phyloP scores from a whole-genome alignment of 2,113 vertebrate genomes.

The Struthio camelus region DNA sequence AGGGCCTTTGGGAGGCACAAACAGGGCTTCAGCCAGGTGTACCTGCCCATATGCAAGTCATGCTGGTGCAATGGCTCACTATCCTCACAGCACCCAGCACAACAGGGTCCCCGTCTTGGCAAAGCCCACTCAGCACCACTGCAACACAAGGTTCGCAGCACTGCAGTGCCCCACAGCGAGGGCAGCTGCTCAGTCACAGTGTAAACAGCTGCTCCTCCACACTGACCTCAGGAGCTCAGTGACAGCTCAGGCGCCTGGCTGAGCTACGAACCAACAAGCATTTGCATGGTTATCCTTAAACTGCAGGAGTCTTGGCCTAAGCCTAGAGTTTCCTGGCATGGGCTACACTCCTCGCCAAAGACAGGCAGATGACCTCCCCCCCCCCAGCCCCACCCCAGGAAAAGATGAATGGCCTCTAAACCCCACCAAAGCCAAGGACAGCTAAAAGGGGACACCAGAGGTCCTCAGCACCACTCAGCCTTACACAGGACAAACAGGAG shows the following conservation, averaged over 20 bases:
- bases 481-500: accelerated
- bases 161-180: not conserved
- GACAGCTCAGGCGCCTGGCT: not conserved
- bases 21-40: accelerated
- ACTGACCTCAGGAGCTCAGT: accelerated
- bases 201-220: not conserved
- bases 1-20: accelerated
- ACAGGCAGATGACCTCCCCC: not conserved
- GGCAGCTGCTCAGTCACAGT: not conserved
- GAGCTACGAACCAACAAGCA: not conserved
- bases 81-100: not conserved
- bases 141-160: accelerated
- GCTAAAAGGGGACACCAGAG: accelerated
- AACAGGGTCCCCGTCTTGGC: no score
- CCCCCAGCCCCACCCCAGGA: no score
- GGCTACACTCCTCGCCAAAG: not conserved
- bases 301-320: not conserved
- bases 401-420: not conserved
- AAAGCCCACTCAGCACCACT: not conserved
- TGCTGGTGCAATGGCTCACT: accelerated
- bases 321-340: not conserved
- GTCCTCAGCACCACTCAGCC: not conserved
- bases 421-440: not conserved
- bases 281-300: not conserved
- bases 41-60: accelerated